phyloP scores from a whole-genome alignment of 2,797 vertebrate genomes.

The Schizothorax lantsangensis region DNA sequence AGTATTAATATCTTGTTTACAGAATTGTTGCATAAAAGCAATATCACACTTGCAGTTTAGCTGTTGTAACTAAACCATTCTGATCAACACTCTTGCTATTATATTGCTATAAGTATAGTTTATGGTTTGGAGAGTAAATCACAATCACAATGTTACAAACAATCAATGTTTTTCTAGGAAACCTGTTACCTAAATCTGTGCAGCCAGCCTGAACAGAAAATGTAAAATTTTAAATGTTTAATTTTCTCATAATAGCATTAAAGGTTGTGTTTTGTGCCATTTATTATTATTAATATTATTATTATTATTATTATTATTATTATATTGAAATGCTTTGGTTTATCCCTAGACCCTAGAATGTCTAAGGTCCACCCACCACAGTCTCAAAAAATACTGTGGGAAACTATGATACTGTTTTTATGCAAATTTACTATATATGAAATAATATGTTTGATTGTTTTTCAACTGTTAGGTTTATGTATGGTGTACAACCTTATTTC shows the following conservation, averaged over 20 bases:
- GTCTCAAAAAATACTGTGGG: background rate
- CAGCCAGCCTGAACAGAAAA: background rate
- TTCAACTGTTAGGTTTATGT: background rate
- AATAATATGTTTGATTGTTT: background rate
- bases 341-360: background rate
- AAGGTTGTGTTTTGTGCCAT: no score
- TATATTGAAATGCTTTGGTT: background rate
- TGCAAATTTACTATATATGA: background rate
- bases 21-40: slow-evolving; percentile 25
- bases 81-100: background rate
- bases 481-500: background rate
- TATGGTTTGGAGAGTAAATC: background rate
- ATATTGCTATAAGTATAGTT: background rate
- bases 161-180: background rate
- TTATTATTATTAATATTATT: background rate
- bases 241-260: background rate
- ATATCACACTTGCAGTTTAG: slow-evolving; percentile 1
- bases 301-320: background rate
- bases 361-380: no score
- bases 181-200: background rate
- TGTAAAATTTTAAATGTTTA: background rate
- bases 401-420: background rate
- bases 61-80: background rate
- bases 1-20: slow-evolving; percentile 4
- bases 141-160: background rate